These are phyloP conservation scores for Subanguina moxae DNA, from an alignment of 1,140 invertebrate species.

Conservation along the genomic window DNA sequence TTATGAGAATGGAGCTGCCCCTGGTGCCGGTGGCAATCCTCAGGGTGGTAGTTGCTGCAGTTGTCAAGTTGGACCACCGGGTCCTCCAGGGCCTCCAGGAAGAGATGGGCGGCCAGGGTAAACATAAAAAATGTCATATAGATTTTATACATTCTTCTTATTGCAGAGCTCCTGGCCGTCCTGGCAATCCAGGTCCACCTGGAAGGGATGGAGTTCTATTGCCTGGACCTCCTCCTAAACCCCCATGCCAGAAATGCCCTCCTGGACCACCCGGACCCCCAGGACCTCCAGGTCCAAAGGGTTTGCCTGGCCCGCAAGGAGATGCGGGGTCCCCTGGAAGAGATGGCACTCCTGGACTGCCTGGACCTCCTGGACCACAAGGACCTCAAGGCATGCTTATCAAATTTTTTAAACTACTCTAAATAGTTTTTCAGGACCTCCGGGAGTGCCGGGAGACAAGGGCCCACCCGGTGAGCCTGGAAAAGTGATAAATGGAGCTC, in stretches of 20 bases:
- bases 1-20: slow-evolving; percentile 16
- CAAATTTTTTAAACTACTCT: background rate
- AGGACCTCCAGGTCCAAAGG: slow-evolving; percentile 53
- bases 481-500: slow-evolving; percentile 57
- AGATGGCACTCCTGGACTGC: slow-evolving; percentile 52
- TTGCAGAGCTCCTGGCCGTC: slow-evolving; percentile 51
- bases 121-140: background rate
- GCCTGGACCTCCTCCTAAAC: slow-evolving; percentile 58
- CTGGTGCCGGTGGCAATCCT: slow-evolving; percentile 37
- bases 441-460: slow-evolving; percentile 55
- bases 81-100: slow-evolving; percentile 57
- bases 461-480: slow-evolving; percentile 49
- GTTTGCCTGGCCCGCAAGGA: slow-evolving; percentile 55
- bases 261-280: slow-evolving; percentile 38
- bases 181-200: slow-evolving; percentile 57
- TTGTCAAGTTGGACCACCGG: slow-evolving; percentile 43
- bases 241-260: slow-evolving; percentile 58
- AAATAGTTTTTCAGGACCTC: slow-evolving; percentile 29
- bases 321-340: slow-evolving; percentile 52
- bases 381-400: slow-evolving; percentile 46
- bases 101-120: slow-evolving; percentile 54
- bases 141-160: background rate
- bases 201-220: slow-evolving; percentile 54
- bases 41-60: slow-evolving; percentile 52
- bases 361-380: slow-evolving; percentile 53